phyloP scores from a whole-genome alignment of 2,113 vertebrate genomes.

The Lucifuga dentata region DNA sequence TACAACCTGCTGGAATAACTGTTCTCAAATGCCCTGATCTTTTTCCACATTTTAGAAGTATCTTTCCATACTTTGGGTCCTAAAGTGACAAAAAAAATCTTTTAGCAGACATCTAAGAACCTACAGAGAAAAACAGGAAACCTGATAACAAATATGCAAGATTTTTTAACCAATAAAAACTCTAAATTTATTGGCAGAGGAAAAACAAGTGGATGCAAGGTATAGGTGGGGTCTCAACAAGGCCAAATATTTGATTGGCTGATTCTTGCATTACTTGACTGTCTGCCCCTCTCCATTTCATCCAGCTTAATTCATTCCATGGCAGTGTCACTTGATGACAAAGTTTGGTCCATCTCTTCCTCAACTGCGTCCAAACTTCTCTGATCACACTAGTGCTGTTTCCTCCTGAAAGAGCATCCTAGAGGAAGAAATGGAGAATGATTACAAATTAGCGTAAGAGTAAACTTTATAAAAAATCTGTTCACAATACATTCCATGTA shows the following conservation, averaged over 20 bases:
- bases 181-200: constrained; percentile 71
- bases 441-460: background rate
- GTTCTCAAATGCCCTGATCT: constrained; percentile 1
- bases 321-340: constrained; percentile 54
- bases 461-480: background rate
- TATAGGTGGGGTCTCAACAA: constrained; percentile 21
- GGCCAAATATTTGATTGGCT: constrained; percentile 23
- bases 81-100: constrained; percentile 3
- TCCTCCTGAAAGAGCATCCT: constrained; percentile 86
- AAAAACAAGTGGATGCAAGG: constrained; percentile 46
- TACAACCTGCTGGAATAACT: background rate
- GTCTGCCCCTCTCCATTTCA: constrained; percentile 5
- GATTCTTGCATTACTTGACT: constrained; percentile 28
- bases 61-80: background rate
- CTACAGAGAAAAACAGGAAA: constrained; percentile 33
- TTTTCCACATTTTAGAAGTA: background rate
- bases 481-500: no score
- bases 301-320: constrained; percentile 27
- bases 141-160: constrained; percentile 36
- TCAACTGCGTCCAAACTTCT: constrained; percentile 14
- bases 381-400: constrained; percentile 80
- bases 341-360: constrained; percentile 47
- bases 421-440: background rate
- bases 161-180: constrained; percentile 47
- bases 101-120: constrained; percentile 1